Base-by-base conservation (phyloP, 1,140 invertebrate genomes). In the Alviniconcha marisindica region DNA sequence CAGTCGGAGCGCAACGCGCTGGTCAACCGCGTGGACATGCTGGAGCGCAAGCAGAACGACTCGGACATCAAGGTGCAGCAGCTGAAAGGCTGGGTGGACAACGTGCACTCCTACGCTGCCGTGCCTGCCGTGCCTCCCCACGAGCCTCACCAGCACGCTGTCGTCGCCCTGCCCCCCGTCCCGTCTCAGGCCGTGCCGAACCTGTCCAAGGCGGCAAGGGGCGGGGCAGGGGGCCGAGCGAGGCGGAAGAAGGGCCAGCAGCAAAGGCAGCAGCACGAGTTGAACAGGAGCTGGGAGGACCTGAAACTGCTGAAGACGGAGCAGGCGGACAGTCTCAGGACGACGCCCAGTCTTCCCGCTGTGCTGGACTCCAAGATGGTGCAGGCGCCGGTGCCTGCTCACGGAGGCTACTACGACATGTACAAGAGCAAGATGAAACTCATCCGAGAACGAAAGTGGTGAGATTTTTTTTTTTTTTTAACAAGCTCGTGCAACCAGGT, bases 401-500 rank as follows among this genome's bases (percentile, higher is more conserved):
- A 10, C 18, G 28, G 28, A 10, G 79, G 86, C 33, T 87, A 87
- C 69, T 87, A 80, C 56, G 51, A 78, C 15, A 15, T 87, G 18
- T 87, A 87, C 84, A 84, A 79, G 82, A 79, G 83, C 33, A 87
- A 79, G 51, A 44, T 81, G 48, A 87, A 83, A 54, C 83, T 83
- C 0, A 44, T 84, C 44, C 69, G 79, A 42, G 83, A 42, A 56
- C 48, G 71, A 24, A 74, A 71, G 54, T 83, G 54, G 60, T 81
- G 66, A 80, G 12, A n/a, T n/a, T n/a, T n/a, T n/a, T n/a, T n/a
- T n/a, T n/a, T n/a, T n/a, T n/a, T n/a, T n/a, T n/a, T n/a, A n/a
- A n/a, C n/a, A n/a, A n/a, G n/a, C n/a, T n/a, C n/a, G n/a, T n/a
- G n/a, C n/a, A n/a, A n/a, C n/a, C n/a, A n/a, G n/a, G n/a, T n/a